These are phyloP conservation scores for Pocillopora verrucosa DNA, from an alignment of 64 coral and sea anemone genomes.

Conservation along the genomic window DNA sequence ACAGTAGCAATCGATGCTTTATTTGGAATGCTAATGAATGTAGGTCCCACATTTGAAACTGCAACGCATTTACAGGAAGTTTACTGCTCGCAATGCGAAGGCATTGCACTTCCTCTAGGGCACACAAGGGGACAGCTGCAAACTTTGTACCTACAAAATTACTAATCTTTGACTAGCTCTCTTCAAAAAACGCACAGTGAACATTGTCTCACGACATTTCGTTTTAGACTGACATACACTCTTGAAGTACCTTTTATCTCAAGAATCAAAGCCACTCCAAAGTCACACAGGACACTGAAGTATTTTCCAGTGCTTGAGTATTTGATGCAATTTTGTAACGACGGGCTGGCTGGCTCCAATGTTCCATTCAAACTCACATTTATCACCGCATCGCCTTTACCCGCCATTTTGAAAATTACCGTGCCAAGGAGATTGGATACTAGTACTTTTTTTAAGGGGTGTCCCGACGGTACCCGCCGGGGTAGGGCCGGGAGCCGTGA, in stretches of 20 bases:
- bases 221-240: neutral
- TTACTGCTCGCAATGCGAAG: too few relatives aligned
- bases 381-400: neutral
- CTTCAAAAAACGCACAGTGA: too few relatives aligned
- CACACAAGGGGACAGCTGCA: too few relatives aligned
- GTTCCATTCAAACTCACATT: neutral
- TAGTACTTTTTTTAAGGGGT: neutral
- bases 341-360: constrained; percentile 50
- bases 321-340: constrained; percentile 81
- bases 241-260: constrained; percentile 29
- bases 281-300: constrained; percentile 81
- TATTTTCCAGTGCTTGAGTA: constrained; percentile 62
- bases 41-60: too few relatives aligned
- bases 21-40: too few relatives aligned
- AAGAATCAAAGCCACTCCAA: constrained; percentile 55
- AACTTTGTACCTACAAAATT: too few relatives aligned
- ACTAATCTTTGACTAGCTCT: too few relatives aligned
- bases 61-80: too few relatives aligned
- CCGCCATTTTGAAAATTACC: constrained; percentile 84
- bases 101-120: too few relatives aligned
- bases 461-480: too few relatives aligned
- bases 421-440: neutral
- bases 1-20: too few relatives aligned
- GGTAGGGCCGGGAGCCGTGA: neutral
- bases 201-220: too few relatives aligned